Percentiles rank a stretch among this genome's conserved stretches.
These are phyloP conservation scores for Corythoichthys intestinalis DNA, from an alignment of 2,113 vertebrate genomes.

Conservation along the genomic window DNA sequence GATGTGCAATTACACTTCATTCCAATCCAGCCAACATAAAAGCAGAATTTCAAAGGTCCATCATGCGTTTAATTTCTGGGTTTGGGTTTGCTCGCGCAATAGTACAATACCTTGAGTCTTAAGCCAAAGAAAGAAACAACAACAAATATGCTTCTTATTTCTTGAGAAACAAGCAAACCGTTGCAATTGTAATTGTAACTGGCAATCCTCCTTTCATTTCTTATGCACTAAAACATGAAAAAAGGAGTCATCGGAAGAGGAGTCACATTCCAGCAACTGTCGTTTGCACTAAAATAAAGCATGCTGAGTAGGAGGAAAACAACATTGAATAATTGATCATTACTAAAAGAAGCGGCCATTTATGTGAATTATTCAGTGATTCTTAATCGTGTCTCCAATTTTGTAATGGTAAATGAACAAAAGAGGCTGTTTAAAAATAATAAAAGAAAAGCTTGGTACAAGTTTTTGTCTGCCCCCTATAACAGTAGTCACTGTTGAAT, in stretches of 20 bases:
- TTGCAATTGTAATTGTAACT: slow-evolving; percentile 10
- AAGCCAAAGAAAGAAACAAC: background rate
- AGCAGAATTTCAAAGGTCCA: too few relatives aligned
- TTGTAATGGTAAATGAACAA: slow-evolving; percentile 34
- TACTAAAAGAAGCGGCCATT: slow-evolving; percentile 43
- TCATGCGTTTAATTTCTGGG: background rate
- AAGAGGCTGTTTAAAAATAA: background rate
- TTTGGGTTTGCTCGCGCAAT: background rate
- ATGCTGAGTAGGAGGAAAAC: slow-evolving; percentile 46
- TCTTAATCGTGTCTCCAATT: slow-evolving; percentile 32
- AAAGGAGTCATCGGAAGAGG: slow-evolving; percentile 35
- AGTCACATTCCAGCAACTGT: slow-evolving; percentile 45
- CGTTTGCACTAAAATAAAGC: slow-evolving; percentile 49
- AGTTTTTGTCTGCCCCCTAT: background rate
- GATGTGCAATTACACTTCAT: too few relatives aligned
- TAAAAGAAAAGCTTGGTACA: background rate
- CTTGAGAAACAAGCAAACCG: slow-evolving; percentile 14
- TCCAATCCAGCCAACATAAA: too few relatives aligned
- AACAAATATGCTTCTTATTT: background rate
- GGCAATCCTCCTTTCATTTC: slow-evolving; percentile 21
- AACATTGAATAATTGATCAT: slow-evolving; percentile 61
- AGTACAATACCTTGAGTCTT: background rate
- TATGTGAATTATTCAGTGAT: slow-evolving; percentile 58
- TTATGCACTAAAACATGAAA: slow-evolving; percentile 42
- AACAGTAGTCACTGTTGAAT: background rate